These are phyloP conservation scores for Akabosia matsudoensis DNA, from an alignment of 1,140 invertebrate species.

Conservation along the genomic window DNA sequence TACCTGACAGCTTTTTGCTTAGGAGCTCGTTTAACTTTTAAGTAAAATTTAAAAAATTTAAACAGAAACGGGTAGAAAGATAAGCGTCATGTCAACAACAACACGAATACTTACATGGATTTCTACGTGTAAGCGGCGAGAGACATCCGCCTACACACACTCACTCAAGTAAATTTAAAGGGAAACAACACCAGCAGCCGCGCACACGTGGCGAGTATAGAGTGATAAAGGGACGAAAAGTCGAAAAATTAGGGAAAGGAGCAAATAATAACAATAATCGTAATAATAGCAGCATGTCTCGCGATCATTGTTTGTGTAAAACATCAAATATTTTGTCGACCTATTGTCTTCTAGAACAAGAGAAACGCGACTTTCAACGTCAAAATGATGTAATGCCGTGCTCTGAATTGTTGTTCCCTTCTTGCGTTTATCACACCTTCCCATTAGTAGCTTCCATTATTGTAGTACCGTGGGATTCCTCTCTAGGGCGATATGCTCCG, in stretches of 20 bases:
- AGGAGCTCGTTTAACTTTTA: no score
- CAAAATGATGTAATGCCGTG: background rate
- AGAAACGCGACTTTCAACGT: background rate
- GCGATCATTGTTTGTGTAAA: background rate
- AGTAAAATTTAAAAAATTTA: no score
- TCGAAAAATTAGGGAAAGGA: background rate
- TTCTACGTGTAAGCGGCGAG: no score
- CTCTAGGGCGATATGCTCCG: background rate
- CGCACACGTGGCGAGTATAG: background rate
- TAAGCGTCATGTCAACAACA: no score
- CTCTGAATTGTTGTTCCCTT: background rate
- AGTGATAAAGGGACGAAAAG: background rate
- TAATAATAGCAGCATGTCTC: background rate
- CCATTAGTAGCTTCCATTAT: background rate
- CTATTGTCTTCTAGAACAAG: constrained; percentile 12
- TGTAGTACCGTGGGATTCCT: no score
- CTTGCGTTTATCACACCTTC: background rate
- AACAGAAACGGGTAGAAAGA: no score
- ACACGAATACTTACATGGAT: no score
- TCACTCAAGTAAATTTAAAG: no score
- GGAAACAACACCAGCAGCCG: no score
- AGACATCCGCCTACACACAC: no score
- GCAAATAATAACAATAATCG: background rate
- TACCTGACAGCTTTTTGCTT: no score
- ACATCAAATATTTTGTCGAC: background rate